phyloP scores from a whole-genome alignment of 2,888 invertebrate genomes.

The Heliothis peltigera region DNA sequence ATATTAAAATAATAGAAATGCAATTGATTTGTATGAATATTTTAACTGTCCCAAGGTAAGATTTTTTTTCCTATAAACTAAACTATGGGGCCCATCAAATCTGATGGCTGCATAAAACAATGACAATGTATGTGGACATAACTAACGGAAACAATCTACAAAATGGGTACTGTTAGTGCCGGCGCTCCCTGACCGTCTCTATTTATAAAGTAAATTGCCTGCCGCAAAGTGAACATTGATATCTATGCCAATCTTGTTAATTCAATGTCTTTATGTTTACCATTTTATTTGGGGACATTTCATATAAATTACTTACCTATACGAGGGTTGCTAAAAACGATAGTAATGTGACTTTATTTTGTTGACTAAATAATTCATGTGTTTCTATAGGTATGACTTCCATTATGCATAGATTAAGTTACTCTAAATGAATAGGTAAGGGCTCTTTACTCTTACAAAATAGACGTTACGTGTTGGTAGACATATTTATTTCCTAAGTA shows the following conservation, averaged over 20 bases:
- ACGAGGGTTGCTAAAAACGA: slow-evolving; percentile 36
- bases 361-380: background rate
- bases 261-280: slow-evolving; percentile 68
- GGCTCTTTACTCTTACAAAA: no score
- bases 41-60: background rate
- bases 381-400: no score
- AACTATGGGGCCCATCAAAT: slow-evolving; percentile 25
- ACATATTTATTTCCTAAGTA: no score
- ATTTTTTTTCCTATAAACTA: slow-evolving; percentile 13
- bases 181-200: slow-evolving; percentile 83
- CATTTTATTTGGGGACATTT: slow-evolving; percentile 43
- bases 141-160: slow-evolving; percentile 80
- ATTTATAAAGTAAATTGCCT: slow-evolving; percentile 87
- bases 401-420: no score
- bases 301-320: slow-evolving; percentile 50
- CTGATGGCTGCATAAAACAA: slow-evolving; percentile 46
- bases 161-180: slow-evolving; percentile 81
- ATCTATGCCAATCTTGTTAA: slow-evolving; percentile 79
- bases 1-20: background rate
- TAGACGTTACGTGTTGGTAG: no score
- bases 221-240: slow-evolving; percentile 80
- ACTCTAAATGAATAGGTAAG: no score
- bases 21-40: background rate
- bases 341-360: slow-evolving; percentile 9
- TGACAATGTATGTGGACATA: slow-evolving; percentile 60